Evolutionary conservation across 2,113 vertebrate genomes (phyloP).

Genomic region (Oceanites oceanicus): DNA sequence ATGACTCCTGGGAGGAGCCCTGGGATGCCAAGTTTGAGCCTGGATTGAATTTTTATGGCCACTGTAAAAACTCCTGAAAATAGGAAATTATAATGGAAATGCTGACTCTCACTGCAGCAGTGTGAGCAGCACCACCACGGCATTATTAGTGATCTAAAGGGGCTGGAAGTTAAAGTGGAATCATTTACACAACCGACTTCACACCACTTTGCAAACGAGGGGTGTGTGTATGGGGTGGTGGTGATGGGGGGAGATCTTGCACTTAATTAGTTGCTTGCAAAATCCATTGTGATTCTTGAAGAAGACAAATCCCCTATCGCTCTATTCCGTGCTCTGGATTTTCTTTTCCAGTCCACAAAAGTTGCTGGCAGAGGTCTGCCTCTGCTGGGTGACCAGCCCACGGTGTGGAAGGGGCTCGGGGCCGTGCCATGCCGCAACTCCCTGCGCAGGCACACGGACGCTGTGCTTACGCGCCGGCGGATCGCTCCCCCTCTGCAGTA

Average conservation of each 20-base stretch:
- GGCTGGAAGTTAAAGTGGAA: conserved; percentile 35
- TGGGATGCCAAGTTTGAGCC: conserved; percentile 58
- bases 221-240: background rate
- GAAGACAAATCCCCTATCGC: conserved; percentile 10
- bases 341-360: background rate
- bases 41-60: conserved; percentile 61
- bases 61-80: conserved; percentile 68
- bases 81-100: conserved; percentile 70
- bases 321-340: background rate
- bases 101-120: conserved; percentile 33
- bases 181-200: conserved; percentile 18
- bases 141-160: background rate
- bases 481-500: background rate
- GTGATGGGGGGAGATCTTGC: background rate
- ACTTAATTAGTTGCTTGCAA: conserved; percentile 34
- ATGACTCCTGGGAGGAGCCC: conserved; percentile 58
- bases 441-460: no score
- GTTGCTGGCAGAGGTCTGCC: background rate
- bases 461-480: background rate
- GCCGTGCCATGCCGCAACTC: background rate
- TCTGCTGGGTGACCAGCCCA: background rate
- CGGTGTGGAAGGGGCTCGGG: background rate
- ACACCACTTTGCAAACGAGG: background rate
- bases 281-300: conserved; percentile 17
- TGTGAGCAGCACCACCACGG: background rate